Evolutionary conservation across 2,888 invertebrate species (phyloP).

Genomic region (Horisme vitalbata): DNA sequence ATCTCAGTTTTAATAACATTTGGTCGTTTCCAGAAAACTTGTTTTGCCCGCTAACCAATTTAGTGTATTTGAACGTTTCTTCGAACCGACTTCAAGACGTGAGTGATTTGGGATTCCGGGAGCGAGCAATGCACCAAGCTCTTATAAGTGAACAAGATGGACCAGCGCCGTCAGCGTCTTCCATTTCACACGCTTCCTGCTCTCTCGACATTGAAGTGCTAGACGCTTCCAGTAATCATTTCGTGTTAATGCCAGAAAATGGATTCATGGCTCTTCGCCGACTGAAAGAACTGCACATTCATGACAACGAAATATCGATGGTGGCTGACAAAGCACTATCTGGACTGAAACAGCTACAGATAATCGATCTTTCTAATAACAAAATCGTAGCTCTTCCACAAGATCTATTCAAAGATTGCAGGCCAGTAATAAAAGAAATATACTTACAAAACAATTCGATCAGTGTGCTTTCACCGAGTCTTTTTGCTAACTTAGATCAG

Average conservation of each 20-base stretch:
- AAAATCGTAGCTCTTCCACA: slow-evolving; percentile 94
- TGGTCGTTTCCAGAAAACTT: slow-evolving; percentile 94
- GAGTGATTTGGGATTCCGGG: slow-evolving; percentile 92
- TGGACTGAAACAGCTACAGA: slow-evolving; percentile 90
- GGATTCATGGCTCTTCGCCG: slow-evolving; percentile 92
- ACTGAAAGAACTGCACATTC: slow-evolving; percentile 90
- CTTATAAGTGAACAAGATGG: slow-evolving; percentile 84
- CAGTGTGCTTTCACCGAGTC: slow-evolving; percentile 91
- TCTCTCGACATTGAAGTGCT: slow-evolving; percentile 91
- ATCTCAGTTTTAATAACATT: slow-evolving; percentile 94
- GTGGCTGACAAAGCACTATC: slow-evolving; percentile 92
- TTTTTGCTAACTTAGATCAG: slow-evolving; percentile 93
- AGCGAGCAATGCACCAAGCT: slow-evolving; percentile 86
- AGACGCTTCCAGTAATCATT: slow-evolving; percentile 93
- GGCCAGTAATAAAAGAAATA: slow-evolving; percentile 92
- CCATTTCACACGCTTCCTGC: slow-evolving; percentile 83
- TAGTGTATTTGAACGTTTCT: slow-evolving; percentile 92
- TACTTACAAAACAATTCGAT: slow-evolving; percentile 96
- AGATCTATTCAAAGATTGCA: slow-evolving; percentile 91
- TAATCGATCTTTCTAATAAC: slow-evolving; percentile 95
- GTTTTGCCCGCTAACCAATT: slow-evolving; percentile 91
- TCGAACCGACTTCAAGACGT: slow-evolving; percentile 94
- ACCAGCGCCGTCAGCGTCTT: slow-evolving; percentile 63
- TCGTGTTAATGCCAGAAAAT: slow-evolving; percentile 91
- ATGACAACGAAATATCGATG: slow-evolving; percentile 95